Evolutionary conservation across 2,888 invertebrate species (phyloP).

Genomic region (Drosophila flavopinicola): DNA sequence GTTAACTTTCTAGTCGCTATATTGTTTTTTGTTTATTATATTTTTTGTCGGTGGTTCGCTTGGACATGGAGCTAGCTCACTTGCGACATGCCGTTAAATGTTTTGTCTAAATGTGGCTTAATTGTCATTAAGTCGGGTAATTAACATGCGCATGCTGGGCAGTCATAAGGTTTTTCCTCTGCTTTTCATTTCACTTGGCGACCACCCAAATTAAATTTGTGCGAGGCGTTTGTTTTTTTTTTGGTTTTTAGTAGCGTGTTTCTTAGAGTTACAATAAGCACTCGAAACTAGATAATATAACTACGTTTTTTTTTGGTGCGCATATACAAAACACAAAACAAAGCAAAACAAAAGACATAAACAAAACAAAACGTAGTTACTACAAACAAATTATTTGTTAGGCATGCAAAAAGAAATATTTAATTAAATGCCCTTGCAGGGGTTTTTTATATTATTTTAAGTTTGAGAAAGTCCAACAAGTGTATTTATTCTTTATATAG

Average conservation of each 20-base stretch:
- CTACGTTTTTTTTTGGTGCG: slow-evolving; percentile 45
- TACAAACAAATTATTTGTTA: slow-evolving; percentile 21
- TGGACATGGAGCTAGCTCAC: slow-evolving; percentile 16
- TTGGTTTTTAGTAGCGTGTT: slow-evolving; percentile 55
- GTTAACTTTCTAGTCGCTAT: slow-evolving; percentile 48
- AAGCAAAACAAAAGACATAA: slow-evolving; percentile 13
- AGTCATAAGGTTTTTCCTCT: slow-evolving; percentile 17
- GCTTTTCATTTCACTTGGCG: slow-evolving; percentile 21
- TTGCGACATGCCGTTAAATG: slow-evolving; percentile 57
- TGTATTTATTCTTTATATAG: too few relatives aligned
- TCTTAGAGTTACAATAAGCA: slow-evolving; percentile 40
- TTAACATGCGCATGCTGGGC: slow-evolving; percentile 72
- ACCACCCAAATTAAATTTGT: slow-evolving; percentile 35
- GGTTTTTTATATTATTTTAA: neutral
- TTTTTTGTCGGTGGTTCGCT: slow-evolving; percentile 1
- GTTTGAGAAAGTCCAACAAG: too few relatives aligned
- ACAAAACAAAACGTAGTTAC: slow-evolving; percentile 24
- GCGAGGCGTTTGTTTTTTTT: slow-evolving; percentile 44
- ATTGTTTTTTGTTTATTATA: slow-evolving; percentile 5
- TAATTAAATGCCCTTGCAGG: slow-evolving; percentile 21
- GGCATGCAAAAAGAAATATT: slow-evolving; percentile 26
- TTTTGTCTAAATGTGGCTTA: slow-evolving; percentile 64
- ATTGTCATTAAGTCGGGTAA: slow-evolving; percentile 65
- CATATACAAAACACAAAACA: slow-evolving; percentile 14
- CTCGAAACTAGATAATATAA: slow-evolving; percentile 43